A percentile compares a stretch with the other conserved stretches of the same genome.
Evolutionary conservation across 2,888 invertebrate genomes (phyloP).

Genomic region (Cotesia congregata): DNA sequence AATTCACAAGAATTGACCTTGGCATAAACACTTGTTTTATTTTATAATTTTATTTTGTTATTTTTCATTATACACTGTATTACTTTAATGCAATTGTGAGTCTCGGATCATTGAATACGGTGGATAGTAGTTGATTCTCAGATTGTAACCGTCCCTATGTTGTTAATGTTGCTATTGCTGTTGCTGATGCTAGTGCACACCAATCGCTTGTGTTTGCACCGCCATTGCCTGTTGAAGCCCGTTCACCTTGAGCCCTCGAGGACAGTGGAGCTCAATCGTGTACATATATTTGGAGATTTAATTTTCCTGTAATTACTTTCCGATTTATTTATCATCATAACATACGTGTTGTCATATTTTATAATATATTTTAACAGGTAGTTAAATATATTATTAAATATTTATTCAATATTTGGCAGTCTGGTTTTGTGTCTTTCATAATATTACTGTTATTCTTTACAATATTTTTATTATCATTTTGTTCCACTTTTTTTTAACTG

Average conservation of each 20-base stretch:
- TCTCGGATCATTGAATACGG: slow-evolving; percentile 27
- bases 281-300: slow-evolving; percentile 39
- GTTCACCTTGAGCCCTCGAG: slow-evolving; percentile 67
- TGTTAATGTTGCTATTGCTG: background rate
- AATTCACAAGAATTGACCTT: background rate
- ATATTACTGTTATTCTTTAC: background rate
- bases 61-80: background rate
- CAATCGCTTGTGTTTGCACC: slow-evolving; percentile 41
- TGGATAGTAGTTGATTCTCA: slow-evolving; percentile 31
- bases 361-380: background rate
- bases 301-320: background rate
- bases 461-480: slow-evolving; percentile 6
- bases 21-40: slow-evolving; percentile 8
- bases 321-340: background rate
- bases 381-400: background rate
- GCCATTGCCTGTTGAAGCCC: slow-evolving; percentile 66
- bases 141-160: slow-evolving; percentile 2
- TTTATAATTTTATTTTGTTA: background rate
- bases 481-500: slow-evolving; percentile 26
- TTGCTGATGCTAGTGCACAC: background rate
- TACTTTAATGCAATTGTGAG: slow-evolving; percentile 13
- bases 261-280: slow-evolving; percentile 61
- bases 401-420: background rate
- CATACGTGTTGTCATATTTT: too few relatives aligned
- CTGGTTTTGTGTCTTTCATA: background rate